phyloP scores from a whole-genome alignment of 2,113 vertebrate genomes.

The Strix aluco region DNA sequence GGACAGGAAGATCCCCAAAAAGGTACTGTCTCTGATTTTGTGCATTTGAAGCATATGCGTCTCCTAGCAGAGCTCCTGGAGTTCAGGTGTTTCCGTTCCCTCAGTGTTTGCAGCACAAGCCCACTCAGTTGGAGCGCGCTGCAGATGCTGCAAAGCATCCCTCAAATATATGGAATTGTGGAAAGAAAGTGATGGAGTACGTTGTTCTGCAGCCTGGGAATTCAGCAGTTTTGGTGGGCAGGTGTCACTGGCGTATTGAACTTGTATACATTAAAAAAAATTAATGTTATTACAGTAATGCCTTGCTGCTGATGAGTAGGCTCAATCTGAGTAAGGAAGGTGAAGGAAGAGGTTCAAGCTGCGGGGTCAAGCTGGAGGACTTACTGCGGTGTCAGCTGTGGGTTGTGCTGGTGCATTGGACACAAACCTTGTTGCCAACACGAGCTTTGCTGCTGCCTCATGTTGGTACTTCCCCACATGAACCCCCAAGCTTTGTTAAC shows the following conservation, averaged over 20 bases:
- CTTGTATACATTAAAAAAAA: background rate
- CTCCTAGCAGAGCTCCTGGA: background rate
- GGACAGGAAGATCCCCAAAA: background rate
- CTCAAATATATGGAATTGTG: background rate
- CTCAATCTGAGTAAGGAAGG: background rate
- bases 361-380: background rate
- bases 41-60: background rate
- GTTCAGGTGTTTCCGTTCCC: background rate
- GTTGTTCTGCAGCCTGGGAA: background rate
- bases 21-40: background rate
- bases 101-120: background rate
- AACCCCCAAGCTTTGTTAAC: background rate
- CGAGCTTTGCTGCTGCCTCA: fast-evolving
- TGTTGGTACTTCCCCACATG: background rate
- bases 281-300: background rate
- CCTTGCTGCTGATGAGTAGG: background rate
- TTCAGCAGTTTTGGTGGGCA: background rate
- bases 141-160: background rate
- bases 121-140: background rate
- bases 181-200: background rate
- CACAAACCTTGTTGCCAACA: background rate
- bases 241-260: background rate
- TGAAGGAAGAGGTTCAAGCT: background rate
- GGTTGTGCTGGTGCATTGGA: background rate
- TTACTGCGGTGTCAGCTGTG: background rate